Conservation (phyloP, 1,140 invertebrate genomes). For the Calephelis nemesis region DNA sequence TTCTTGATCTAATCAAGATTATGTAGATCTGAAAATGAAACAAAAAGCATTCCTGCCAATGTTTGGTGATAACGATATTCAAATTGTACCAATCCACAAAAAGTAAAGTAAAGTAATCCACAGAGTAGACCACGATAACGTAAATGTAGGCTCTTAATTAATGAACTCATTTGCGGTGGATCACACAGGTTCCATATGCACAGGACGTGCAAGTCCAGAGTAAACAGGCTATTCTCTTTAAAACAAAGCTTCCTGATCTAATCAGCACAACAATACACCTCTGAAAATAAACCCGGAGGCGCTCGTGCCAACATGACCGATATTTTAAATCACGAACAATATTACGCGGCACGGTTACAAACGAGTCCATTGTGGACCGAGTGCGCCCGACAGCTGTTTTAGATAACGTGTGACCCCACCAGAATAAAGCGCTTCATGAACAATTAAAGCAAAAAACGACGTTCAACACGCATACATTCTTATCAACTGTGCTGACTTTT, state of each 20-base stretch:
- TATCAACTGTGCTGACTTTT: neutral
- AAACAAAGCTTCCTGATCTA: slow-evolving; percentile 74
- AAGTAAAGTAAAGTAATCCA: too few species aligned
- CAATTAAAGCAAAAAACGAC: slow-evolving; percentile 55
- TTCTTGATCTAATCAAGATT: too few species aligned
- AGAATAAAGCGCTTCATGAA: slow-evolving; percentile 60
- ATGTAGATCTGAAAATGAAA: too few species aligned
- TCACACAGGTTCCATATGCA: slow-evolving; percentile 21
- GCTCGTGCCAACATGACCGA: slow-evolving; percentile 54
- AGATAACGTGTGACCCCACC: slow-evolving; percentile 74
- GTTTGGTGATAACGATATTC: too few species aligned
- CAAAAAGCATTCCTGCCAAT: too few species aligned
- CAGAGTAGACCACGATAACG: slow-evolving; percentile 2
- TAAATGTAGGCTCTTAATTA: neutral
- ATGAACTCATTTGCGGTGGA: slow-evolving; percentile 25
- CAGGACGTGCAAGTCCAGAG: slow-evolving; percentile 18
- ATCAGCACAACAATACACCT: slow-evolving; percentile 76
- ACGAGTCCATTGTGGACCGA: slow-evolving; percentile 70
- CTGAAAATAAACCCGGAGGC: slow-evolving; percentile 62
- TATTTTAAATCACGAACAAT: slow-evolving; percentile 77
- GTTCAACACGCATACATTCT: slow-evolving; percentile 30
- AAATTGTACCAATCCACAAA: too few species aligned
- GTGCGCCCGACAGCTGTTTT: slow-evolving; percentile 72
- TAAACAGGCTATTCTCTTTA: slow-evolving; percentile 27
- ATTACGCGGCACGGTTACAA: slow-evolving; percentile 69